Percentiles rank a stretch among this genome's conserved stretches.
Evolutionary conservation across 1,140 invertebrate species (phyloP).

Genomic region (Penaeus indicus): DNA sequence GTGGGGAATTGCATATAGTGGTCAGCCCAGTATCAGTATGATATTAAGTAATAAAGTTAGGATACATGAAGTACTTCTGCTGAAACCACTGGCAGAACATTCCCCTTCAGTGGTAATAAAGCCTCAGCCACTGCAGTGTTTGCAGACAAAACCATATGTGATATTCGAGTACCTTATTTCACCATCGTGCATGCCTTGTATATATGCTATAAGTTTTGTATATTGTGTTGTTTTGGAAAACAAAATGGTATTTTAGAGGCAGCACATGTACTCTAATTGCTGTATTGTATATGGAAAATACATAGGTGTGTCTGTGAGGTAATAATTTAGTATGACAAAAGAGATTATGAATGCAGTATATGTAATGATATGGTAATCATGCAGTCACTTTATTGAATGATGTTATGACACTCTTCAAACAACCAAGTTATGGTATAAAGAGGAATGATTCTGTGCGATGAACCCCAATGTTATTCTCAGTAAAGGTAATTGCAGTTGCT

Average conservation of each 20-base stretch:
- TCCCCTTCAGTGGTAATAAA: conserved; percentile 18
- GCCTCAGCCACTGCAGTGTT: conserved; percentile 35
- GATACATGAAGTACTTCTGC: background rate
- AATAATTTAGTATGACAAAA: too few relatives aligned
- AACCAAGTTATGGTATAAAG: too few relatives aligned
- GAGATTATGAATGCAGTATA: too few relatives aligned
- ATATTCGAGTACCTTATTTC: conserved; percentile 58
- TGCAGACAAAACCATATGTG: conserved; percentile 48
- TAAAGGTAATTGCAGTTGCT: too few relatives aligned
- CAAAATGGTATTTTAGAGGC: conserved; percentile 26
- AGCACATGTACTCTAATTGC: conserved; percentile 39
- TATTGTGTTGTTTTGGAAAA: conserved; percentile 35
- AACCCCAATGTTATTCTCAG: too few relatives aligned
- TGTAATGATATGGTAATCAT: too few relatives aligned
- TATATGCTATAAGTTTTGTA: conserved; percentile 35
- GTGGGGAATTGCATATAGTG: background rate
- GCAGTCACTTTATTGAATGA: too few relatives aligned
- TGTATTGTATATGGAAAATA: too few relatives aligned
- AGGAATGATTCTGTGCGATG: too few relatives aligned
- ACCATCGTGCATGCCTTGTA: conserved; percentile 50
- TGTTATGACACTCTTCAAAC: too few relatives aligned
- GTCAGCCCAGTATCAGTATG: conserved; percentile 6
- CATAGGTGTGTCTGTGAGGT: too few relatives aligned
- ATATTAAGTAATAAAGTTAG: background rate
- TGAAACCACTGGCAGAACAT: conserved; percentile 30